phyloP scores from a whole-genome alignment of 2,113 vertebrate species.

The Marcusenius ussheri region DNA sequence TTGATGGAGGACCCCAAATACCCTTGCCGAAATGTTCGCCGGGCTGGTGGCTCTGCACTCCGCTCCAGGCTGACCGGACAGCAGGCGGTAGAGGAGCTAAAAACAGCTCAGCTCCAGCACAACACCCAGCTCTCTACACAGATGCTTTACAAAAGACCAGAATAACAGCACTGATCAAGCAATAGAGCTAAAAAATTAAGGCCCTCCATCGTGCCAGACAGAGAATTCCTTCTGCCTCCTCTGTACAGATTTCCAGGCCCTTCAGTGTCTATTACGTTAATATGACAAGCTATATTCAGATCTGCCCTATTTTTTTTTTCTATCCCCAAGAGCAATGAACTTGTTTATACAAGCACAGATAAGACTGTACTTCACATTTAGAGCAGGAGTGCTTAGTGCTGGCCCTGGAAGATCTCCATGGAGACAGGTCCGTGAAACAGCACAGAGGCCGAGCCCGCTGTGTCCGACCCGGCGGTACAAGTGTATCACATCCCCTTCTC shows the following conservation, averaged over 20 bases:
- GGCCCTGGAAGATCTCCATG: not conserved
- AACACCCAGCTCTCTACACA: not conserved
- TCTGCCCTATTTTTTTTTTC: not conserved
- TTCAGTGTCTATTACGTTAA: not conserved
- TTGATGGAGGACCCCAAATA: not conserved
- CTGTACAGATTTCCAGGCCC: not conserved
- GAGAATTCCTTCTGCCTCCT: not conserved
- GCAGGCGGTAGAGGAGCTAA: not conserved
- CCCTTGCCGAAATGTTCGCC: not conserved
- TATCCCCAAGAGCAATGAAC: conserved; percentile 12
- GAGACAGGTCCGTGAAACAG: not conserved
- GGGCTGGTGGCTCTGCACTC: not conserved
- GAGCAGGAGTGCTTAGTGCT: conserved; percentile 8
- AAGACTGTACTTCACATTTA: conserved; percentile 10
- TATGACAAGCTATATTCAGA: conserved; percentile 5
- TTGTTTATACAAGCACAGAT: conserved; percentile 17
- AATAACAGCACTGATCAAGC: not conserved
- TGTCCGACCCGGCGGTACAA: not conserved
- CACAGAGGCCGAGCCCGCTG: not conserved
- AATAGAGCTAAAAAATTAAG: not conserved
- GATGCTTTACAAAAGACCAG: not conserved
- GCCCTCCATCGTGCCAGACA: not conserved
- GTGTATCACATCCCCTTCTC: not conserved
- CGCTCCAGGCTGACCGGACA: not conserved
- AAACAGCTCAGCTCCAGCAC: not conserved